A percentile compares a stretch with the other conserved stretches of the same genome.
These are phyloP conservation scores for Aphelenchoides besseyi DNA, from an alignment of 1,140 invertebrate species.

Conservation along the genomic window DNA sequence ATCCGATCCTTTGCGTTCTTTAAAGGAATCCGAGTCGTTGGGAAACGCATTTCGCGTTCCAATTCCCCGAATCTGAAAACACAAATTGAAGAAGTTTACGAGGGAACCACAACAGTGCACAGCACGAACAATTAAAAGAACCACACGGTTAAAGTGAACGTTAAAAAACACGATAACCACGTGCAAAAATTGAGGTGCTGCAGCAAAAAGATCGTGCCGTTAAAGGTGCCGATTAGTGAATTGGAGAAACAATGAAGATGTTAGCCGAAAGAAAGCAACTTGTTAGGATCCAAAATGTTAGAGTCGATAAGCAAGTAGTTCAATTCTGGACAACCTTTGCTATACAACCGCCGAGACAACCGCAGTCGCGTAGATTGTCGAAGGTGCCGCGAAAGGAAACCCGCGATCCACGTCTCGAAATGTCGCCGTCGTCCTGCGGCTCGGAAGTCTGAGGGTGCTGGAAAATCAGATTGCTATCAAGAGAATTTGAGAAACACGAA, in stretches of 20 bases:
- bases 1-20: conserved; percentile 5
- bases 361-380: not conserved
- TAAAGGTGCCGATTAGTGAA: too few species aligned
- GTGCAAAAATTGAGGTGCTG: too few species aligned
- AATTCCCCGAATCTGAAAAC: conserved; percentile 22
- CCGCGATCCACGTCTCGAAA: not conserved
- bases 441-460: conserved; percentile 7
- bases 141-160: too few species aligned
- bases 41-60: conserved; percentile 14
- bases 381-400: not conserved
- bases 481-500: too few species aligned
- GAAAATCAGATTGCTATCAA: too few species aligned
- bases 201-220: too few species aligned
- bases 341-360: not conserved
- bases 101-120: not conserved
- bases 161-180: too few species aligned
- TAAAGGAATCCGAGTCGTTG: conserved; percentile 7
- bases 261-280: not conserved
- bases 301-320: not conserved
- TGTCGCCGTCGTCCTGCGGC: not conserved
- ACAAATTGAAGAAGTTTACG: conserved; percentile 9
- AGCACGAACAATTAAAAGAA: not conserved
- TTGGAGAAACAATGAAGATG: conserved; percentile 10
- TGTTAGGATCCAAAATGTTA: too few species aligned
- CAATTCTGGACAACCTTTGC: not conserved